Conservation (phyloP, 2,888 invertebrate species). For the Melanostoma scalare region DNA sequence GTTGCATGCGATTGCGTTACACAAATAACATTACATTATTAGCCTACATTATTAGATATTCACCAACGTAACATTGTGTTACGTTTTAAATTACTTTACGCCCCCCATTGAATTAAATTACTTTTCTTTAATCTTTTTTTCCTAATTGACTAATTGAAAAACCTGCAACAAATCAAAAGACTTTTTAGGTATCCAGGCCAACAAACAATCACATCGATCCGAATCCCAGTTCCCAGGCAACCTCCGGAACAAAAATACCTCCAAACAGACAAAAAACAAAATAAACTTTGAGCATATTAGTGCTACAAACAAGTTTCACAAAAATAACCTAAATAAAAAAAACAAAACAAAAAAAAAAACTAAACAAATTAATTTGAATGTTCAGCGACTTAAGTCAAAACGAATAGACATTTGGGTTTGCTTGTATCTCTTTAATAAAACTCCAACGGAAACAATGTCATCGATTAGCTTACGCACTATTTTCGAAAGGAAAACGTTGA, state of each 20-base stretch:
- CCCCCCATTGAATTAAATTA: too few species aligned
- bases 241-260: background rate
- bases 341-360: conserved; percentile 34
- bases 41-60: too few species aligned
- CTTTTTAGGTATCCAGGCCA: too few species aligned
- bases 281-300: conserved; percentile 3
- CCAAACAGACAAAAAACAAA: conserved; percentile 9
- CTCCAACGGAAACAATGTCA: conserved; percentile 59
- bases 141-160: too few species aligned
- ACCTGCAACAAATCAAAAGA: too few species aligned
- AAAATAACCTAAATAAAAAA: conserved; percentile 51
- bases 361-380: conserved; percentile 60
- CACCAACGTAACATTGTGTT: too few species aligned
- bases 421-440: conserved; percentile 35
- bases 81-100: too few species aligned
- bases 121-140: too few species aligned
- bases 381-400: conserved; percentile 48
- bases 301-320: conserved; percentile 49
- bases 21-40: too few species aligned
- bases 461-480: conserved; percentile 61
- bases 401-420: conserved; percentile 33
- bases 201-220: too few species aligned
- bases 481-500: conserved; percentile 48
- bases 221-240: conserved; percentile 28
- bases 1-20: too few species aligned